Evolutionary conservation across 2,797 vertebrate genomes (phyloP).

Genomic region (Loriculus beryllinus): DNA sequence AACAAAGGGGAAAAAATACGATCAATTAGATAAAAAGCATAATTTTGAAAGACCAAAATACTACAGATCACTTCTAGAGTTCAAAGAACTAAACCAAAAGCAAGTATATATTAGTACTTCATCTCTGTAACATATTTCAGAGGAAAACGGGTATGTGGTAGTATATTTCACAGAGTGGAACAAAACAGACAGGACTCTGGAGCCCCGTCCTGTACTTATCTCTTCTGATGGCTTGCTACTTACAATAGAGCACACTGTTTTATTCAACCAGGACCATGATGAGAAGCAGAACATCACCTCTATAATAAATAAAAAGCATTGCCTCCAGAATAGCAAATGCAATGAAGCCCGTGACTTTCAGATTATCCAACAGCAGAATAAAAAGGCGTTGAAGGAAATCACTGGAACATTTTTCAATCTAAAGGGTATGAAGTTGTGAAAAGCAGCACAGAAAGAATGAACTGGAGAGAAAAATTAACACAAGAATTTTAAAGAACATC

Average conservation of each 20-base stretch:
- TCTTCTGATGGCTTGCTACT: background rate
- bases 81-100: background rate
- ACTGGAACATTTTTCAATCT: background rate
- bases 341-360: background rate
- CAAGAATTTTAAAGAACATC: background rate
- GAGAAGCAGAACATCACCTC: background rate
- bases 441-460: background rate
- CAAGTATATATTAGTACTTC: conserved; percentile 8
- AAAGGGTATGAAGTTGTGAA: background rate
- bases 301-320: background rate
- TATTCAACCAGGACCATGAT: background rate
- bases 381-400: background rate
- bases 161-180: background rate
- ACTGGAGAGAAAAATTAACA: background rate
- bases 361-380: background rate
- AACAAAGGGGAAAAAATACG: background rate
- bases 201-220: background rate
- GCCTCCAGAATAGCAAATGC: background rate
- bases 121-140: background rate
- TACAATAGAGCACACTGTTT: background rate
- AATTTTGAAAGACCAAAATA: conserved; percentile 45
- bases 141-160: background rate
- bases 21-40: conserved; percentile 30
- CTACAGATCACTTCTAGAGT: background rate
- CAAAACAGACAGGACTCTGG: background rate